Evolutionary conservation across 1,140 invertebrate species (phyloP).

Genomic region (Magallana angulata): DNA sequence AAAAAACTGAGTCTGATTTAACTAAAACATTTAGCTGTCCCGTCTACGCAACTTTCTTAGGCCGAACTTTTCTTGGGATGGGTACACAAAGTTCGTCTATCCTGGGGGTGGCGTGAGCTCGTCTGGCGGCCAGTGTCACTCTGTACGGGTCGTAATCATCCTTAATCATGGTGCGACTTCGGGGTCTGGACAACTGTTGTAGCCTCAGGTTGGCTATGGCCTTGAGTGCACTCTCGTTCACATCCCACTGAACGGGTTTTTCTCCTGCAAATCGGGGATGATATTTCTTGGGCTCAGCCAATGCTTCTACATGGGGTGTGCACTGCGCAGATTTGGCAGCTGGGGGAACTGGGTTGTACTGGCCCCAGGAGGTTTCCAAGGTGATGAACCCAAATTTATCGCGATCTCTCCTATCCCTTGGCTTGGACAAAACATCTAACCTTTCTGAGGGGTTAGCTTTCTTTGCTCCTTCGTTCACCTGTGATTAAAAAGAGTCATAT

Average conservation of each 20-base stretch:
- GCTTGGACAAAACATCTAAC: constrained; percentile 61
- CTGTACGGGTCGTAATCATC: constrained; percentile 76
- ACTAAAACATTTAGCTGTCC: neutral
- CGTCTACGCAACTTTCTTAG: constrained; percentile 64
- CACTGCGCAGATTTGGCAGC: constrained; percentile 59
- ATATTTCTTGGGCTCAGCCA: constrained; percentile 67
- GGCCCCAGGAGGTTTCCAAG: constrained; percentile 63
- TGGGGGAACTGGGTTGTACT: constrained; percentile 59
- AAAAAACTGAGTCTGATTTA: neutral
- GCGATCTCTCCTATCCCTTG: constrained; percentile 58
- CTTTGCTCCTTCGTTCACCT: constrained; percentile 59
- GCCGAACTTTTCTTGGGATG: constrained; percentile 69
- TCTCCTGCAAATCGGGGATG: constrained; percentile 66
- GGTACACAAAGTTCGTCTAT: constrained; percentile 71
- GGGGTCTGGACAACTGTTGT: constrained; percentile 72
- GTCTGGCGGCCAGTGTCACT: constrained; percentile 63
- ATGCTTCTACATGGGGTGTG: constrained; percentile 62
- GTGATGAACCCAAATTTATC: constrained; percentile 54
- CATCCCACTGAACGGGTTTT: constrained; percentile 68
- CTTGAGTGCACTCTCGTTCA: constrained; percentile 66
- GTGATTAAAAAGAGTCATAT: neutral
- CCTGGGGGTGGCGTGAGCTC: constrained; percentile 68
- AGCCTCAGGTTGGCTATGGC: constrained; percentile 70
- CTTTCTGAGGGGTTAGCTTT: constrained; percentile 58
- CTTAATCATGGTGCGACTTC: constrained; percentile 70